These are phyloP conservation scores for Cephus rjabovi DNA, from an alignment of 2,888 invertebrate genomes.

Conservation along the genomic window DNA sequence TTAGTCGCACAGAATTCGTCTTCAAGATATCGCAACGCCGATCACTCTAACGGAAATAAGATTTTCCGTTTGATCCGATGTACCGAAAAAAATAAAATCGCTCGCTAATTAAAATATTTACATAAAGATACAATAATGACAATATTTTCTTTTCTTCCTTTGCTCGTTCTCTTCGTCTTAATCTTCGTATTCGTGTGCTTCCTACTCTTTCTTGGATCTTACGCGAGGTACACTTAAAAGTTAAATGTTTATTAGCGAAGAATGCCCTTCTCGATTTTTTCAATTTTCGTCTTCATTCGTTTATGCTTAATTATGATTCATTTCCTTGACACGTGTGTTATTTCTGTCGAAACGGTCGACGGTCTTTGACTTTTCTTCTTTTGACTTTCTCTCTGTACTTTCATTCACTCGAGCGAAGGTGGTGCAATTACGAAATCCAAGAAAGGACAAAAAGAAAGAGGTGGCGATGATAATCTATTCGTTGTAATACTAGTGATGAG, in stretches of 20 bases:
- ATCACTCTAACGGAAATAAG: neutral
- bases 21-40: constrained; percentile 2
- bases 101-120: constrained; percentile 36
- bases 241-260: constrained; percentile 9
- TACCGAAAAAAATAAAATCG: constrained; percentile 38
- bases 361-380: neutral
- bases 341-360: neutral
- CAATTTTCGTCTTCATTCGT: neutral
- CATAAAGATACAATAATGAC: constrained; percentile 26
- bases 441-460: constrained; percentile 33
- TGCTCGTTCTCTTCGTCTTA: neutral
- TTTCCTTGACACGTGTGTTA: neutral
- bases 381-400: neutral
- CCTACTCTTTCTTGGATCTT: neutral
- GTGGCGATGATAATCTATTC: constrained; percentile 55
- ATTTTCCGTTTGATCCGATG: constrained; percentile 38
- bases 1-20: constrained; percentile 1
- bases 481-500: constrained; percentile 63
- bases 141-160: neutral
- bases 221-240: constrained; percentile 2
- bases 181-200: neutral
- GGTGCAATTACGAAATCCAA: constrained; percentile 10
- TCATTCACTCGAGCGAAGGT: neutral
- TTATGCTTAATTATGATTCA: neutral
- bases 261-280: constrained; percentile 12